Evolutionary conservation across 2,888 invertebrate species (phyloP), one percentile per base, ranked within the genome.

Genomic region (Apocheima hispidaria): DNA sequence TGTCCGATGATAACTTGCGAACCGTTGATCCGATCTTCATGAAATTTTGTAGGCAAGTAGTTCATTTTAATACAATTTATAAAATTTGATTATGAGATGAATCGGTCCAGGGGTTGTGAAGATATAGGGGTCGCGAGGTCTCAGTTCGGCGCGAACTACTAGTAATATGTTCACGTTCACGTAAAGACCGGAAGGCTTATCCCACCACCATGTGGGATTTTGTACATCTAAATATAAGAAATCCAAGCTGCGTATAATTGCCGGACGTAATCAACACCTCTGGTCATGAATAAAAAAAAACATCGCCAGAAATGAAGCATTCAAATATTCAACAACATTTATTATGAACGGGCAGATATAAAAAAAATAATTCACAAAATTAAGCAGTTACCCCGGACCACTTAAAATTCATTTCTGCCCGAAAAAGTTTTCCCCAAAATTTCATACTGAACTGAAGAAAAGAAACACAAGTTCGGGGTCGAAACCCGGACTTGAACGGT

Each of bases 391-490:
- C 73, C 71, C 49, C 30, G 64, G 57, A 72, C 74, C 72, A 71
- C 77, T 83, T 80, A 79, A 81, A 83, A 84, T 84, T 84, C 82
- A 85, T 84, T 81, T 77, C 73, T 71, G 67, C 65, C 71, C 63
- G 43, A 79, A 79, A 78, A 78, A 82, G 79, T 71, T 80, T 76
- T 61, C 60, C 67, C 69, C 65, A 63, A 73, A 77, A 67, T 74
- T 78, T 74, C 70, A 75, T 75, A 74, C 74, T 64, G 69, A 71
- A 68, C 68, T 65, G 65, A 54, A 65, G 63, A 78, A 81, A 84
- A 82, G 77, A 79, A 82, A 82, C 78, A 82, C 79, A 84, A 84
- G 77, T 82, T 82, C 71, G 53, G 61, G 73, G 68, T 73, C 71
- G 72, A 70, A 76, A 68, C 62, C 72, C 63, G 65, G 77, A 77